Percentiles rank a stretch among this genome's conserved stretches.
phyloP scores from a whole-genome alignment of 2,113 vertebrate species.

The Limanda limanda region DNA sequence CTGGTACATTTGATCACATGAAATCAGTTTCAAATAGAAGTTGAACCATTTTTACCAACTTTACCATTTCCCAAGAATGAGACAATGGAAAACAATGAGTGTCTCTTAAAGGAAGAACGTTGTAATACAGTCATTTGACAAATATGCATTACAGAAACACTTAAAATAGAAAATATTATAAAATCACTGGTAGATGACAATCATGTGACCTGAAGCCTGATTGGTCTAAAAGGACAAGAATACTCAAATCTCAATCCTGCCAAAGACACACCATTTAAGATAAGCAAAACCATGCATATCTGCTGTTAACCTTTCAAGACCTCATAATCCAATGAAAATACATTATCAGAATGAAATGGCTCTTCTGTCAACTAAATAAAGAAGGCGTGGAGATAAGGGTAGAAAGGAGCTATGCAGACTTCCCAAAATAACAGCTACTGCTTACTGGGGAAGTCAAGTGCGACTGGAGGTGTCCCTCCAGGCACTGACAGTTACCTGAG shows the following conservation, averaged over 20 bases:
- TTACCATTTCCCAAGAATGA: neutral
- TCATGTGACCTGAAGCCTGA: constrained; percentile 22
- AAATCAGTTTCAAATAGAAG: neutral
- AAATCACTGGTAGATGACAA: constrained; percentile 15
- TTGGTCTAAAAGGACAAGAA: neutral
- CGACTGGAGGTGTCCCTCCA: constrained; percentile 65
- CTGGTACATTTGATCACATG: neutral
- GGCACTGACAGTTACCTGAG: constrained; percentile 69
- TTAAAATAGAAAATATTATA: neutral
- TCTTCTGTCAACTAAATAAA: constrained; percentile 13
- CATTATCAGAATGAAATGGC: constrained; percentile 16
- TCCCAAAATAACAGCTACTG: constrained; percentile 66
- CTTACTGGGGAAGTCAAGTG: constrained; percentile 53
- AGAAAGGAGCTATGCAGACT: constrained; percentile 19
- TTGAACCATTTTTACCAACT: neutral
- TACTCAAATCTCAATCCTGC: neutral
- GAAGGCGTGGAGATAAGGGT: neutral
- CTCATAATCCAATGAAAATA: neutral
- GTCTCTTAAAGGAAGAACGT: neutral
- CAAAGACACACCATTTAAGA: constrained; percentile 2
- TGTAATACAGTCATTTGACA: neutral
- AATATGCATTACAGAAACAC: neutral
- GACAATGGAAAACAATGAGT: neutral
- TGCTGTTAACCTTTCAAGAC: neutral
- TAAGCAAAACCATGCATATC: neutral